Base-by-base conservation (phyloP, 1,140 invertebrate genomes). In the Drosophila quadrilineata region DNA sequence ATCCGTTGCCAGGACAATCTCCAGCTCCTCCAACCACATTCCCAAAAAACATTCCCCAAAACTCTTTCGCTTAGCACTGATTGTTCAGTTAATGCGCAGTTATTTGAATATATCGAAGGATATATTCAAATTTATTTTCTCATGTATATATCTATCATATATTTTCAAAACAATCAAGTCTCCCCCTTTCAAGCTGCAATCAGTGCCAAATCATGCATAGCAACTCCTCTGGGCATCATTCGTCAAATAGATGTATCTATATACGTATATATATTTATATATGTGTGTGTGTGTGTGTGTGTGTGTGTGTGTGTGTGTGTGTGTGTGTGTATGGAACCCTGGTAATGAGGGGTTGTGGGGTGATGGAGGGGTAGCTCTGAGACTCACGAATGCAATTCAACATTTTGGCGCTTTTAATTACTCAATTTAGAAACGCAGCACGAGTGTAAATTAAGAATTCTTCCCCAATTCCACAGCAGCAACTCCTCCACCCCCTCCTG, bases 331-430 rank as follows among this genome's bases (percentile, higher is more conserved):
- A n/a, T n/a, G n/a, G n/a, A n/a, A n/a, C n/a, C n/a, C n/a, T 45
- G 8, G 12, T n/a, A 6, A 29, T 28, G 12, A 16, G 12, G 16
- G 6, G 8, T 3, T 1, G 17, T n/a, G 6, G 40, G 19, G 1
- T 2, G 19, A 9, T 19, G 40, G n/a, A 10, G n/a, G 0, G 40
- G 33, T 10, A 35, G n/a, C n/a, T n/a, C n/a, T n/a, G n/a, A n/a
- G n/a, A n/a, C n/a, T n/a, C n/a, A 40, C 10, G 10, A 43, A 50
- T 58, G 62, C 36, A 43, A 58, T 50, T 65, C 45, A 59, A 66
- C 63, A 66, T 45, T 52, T 66, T 60, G 40, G 36, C 45, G 29
- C 33, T 60, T 60, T 66, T 59, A 66, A 59, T 66, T 66, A 60
- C 45, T 50, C 54, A 50, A 59, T 65, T 49, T 65, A 43, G 54